These are phyloP conservation scores for Dioctria rufipes DNA, from an alignment of 2,888 invertebrate species.

Conservation along the genomic window DNA sequence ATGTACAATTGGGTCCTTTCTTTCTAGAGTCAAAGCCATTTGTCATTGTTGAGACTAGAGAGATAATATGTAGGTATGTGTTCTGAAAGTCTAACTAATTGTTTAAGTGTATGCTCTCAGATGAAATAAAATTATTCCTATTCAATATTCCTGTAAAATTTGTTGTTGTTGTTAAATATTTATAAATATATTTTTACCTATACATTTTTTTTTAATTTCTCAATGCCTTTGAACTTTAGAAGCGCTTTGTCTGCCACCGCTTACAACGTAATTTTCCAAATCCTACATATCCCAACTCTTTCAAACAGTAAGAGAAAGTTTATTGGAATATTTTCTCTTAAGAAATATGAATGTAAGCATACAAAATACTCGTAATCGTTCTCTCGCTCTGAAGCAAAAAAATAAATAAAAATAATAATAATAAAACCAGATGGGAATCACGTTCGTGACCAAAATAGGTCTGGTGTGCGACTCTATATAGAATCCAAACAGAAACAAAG, in stretches of 20 bases:
- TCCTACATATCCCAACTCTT: background rate
- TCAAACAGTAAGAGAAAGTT: constrained; percentile 7
- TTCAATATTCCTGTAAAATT: too few species aligned
- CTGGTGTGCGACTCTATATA: constrained; percentile 42
- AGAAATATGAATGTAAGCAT: background rate
- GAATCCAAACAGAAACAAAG: constrained; percentile 46
- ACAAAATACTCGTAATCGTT: background rate
- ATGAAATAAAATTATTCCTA: too few species aligned
- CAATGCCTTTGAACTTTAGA: background rate
- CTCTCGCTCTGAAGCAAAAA: constrained; percentile 12
- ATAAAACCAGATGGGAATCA: constrained; percentile 47
- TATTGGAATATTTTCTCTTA: constrained; percentile 30
- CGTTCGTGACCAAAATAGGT: constrained; percentile 58
- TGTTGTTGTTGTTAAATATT: too few species aligned
- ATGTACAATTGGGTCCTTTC: too few species aligned
- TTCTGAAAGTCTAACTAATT: too few species aligned
- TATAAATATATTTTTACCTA: too few species aligned
- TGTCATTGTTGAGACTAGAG: too few species aligned
- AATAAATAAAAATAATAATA: constrained; percentile 15
- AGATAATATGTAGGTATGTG: too few species aligned
- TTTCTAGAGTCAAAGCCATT: too few species aligned
- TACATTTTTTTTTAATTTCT: background rate
- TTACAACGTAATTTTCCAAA: background rate
- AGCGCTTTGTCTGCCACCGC: background rate
- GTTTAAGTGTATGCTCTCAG: too few species aligned